A percentile compares a stretch with the other conserved stretches of the same genome.
Evolutionary conservation across 1,140 invertebrate species (phyloP).

Genomic region (Drosophila persimilis): DNA sequence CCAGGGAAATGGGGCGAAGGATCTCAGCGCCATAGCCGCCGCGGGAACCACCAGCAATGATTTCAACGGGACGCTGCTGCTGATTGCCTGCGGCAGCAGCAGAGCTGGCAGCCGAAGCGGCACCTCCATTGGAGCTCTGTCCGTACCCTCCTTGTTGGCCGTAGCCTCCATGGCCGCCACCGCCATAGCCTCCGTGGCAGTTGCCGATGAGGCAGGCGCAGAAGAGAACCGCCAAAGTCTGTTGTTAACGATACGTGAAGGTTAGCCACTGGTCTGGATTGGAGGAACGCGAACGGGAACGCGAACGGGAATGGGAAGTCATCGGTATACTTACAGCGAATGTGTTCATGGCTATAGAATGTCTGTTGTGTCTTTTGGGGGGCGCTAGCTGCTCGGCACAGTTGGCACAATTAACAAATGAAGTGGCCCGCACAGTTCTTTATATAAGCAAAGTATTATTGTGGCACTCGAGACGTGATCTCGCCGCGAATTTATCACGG

Average conservation of each 20-base stretch:
- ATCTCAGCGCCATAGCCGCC: conserved; percentile 20
- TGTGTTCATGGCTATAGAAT: conserved; percentile 70
- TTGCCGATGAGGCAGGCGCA: conserved; percentile 64
- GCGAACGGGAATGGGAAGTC: conserved; percentile 37
- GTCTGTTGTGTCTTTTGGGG: conserved; percentile 14
- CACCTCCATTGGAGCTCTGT: conserved; percentile 28
- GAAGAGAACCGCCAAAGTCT: conserved; percentile 62
- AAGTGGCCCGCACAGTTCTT: conserved; percentile 76
- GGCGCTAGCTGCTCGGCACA: conserved; percentile 66
- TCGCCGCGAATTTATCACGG: conserved; percentile 73
- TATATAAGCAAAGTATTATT: conserved; percentile 75
- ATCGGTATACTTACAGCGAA: conserved; percentile 66
- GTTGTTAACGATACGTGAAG: neutral
- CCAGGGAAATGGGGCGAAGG: conserved; percentile 33
- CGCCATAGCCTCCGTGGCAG: conserved; percentile 33
- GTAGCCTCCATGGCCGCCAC: conserved; percentile 18
- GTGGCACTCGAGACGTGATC: conserved; percentile 75
- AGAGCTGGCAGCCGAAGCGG: conserved; percentile 48
- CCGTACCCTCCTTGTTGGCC: conserved; percentile 18
- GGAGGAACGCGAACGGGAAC: neutral
- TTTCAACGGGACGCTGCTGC: conserved; percentile 54
- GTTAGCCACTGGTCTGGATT: conserved; percentile 15
- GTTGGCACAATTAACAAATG: conserved; percentile 80
- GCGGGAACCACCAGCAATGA: conserved; percentile 54
- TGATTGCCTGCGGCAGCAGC: conserved; percentile 42